These are phyloP conservation scores for Fragariocoptes setiger DNA, from an alignment of 1,140 invertebrate genomes.

Conservation along the genomic window DNA sequence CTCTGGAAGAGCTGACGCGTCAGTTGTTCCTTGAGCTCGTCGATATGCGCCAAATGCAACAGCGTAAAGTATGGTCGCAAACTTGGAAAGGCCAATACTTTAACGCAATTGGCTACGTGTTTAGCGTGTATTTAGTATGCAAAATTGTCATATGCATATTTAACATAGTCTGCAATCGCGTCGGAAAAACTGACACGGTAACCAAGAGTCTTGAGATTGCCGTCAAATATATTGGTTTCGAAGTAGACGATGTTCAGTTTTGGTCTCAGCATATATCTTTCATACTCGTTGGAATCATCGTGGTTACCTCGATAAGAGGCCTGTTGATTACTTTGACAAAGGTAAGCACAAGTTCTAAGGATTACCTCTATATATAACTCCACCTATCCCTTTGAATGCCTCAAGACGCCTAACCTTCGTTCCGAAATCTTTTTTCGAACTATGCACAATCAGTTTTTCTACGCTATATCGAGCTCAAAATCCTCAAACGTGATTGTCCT, in stretches of 20 bases:
- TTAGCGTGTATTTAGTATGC: slow-evolving; percentile 91
- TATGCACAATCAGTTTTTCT: slow-evolving; percentile 94
- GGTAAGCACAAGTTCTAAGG: slow-evolving; percentile 25
- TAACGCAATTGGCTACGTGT: slow-evolving; percentile 92
- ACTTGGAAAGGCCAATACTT: slow-evolving; percentile 96
- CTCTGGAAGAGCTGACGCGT: slow-evolving; percentile 57
- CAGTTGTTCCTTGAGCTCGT: slow-evolving; percentile 85
- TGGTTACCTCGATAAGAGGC: slow-evolving; percentile 84
- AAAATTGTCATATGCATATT: slow-evolving; percentile 96
- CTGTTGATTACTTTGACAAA: slow-evolving; percentile 86
- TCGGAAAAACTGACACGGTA: slow-evolving; percentile 91
- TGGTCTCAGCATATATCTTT: slow-evolving; percentile 99
- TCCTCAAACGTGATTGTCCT: slow-evolving; percentile 94
- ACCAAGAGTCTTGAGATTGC: slow-evolving; percentile 84
- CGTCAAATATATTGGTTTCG: slow-evolving; percentile 79
- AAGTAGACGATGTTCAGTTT: slow-evolving; percentile 68
- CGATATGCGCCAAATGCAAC: slow-evolving; percentile 67
- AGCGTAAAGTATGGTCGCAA: slow-evolving; percentile 69
- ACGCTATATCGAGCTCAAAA: slow-evolving; percentile 95
- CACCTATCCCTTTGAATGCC: no score
- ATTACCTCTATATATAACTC: no score
- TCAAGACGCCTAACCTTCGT: no score
- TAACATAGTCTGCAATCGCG: slow-evolving; percentile 94
- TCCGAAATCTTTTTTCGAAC: no score
- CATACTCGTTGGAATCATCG: slow-evolving; percentile 81